These are phyloP conservation scores for Coendou prehensilis DNA, from an alignment of 2,797 vertebrate genomes.

Conservation along the genomic window DNA sequence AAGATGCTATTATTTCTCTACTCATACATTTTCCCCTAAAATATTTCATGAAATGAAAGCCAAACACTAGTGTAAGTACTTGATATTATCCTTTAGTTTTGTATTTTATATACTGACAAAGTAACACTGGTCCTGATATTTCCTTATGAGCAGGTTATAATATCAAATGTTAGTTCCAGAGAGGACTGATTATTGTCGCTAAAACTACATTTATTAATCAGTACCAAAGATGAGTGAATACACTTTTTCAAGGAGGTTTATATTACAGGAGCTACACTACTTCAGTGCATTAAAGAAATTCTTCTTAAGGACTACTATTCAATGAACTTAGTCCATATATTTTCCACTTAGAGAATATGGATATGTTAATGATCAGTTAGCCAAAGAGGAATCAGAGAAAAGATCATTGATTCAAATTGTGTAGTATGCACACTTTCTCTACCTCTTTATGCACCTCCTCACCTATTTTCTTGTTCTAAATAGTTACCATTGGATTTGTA, in stretches of 20 bases:
- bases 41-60: slow-evolving; percentile 13
- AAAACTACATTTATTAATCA: neutral
- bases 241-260: neutral
- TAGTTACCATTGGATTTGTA: neutral
- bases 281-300: neutral
- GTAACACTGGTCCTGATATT: neutral
- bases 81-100: neutral
- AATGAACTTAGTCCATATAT: neutral
- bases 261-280: neutral
- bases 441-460: neutral
- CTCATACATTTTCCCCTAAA: slow-evolving; percentile 17
- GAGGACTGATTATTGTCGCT: neutral
- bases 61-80: neutral
- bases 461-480: slow-evolving; percentile 1
- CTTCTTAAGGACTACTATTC: neutral
- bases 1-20: slow-evolving; percentile 2
- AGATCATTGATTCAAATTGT: neutral
- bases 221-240: neutral
- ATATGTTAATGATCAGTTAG: neutral
- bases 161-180: slow-evolving; percentile 11
- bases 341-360: neutral
- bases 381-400: neutral
- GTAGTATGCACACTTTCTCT: neutral
- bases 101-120: slow-evolving; percentile 48
- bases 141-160: neutral